These are phyloP conservation scores for Thelaira solivaga DNA, from an alignment of 2,888 invertebrate species.

Conservation along the genomic window DNA sequence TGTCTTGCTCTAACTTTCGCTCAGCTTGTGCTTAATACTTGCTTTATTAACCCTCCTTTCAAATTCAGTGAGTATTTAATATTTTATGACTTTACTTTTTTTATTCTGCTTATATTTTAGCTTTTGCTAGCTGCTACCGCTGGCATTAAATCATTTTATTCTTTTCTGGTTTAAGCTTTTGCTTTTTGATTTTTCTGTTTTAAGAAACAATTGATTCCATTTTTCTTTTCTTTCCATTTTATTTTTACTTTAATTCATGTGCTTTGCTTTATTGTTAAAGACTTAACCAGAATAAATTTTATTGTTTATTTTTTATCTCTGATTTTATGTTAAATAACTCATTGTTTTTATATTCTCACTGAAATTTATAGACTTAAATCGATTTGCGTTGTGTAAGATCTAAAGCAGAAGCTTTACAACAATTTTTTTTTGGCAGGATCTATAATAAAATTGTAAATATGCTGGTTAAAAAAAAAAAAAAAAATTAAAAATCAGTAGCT, in stretches of 20 bases:
- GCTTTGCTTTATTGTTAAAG: conserved; percentile 1
- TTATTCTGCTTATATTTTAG: background rate
- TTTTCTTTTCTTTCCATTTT: background rate
- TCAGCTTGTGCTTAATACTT: no score
- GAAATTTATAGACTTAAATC: no score
- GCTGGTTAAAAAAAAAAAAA: no score
- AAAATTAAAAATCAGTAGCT: no score
- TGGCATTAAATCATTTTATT: background rate
- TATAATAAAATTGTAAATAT: no score
- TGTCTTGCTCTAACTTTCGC: no score
- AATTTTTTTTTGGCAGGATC: no score
- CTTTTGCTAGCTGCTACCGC: background rate
- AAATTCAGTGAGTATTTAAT: background rate
- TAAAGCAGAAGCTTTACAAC: no score
- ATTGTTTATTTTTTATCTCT: background rate
- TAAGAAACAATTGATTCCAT: background rate
- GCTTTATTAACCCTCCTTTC: background rate
- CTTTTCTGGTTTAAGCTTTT: background rate
- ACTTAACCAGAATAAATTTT: background rate
- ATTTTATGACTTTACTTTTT: conserved; percentile 17
- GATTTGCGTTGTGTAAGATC: no score
- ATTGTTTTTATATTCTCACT: no score
- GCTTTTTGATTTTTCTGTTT: conserved; percentile 4
- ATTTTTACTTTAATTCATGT: no score
- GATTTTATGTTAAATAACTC: no score